Percentiles rank a stretch among this genome's conserved stretches.
Evolutionary conservation across 2,888 invertebrate species (phyloP).

Genomic region (Archips crataeganus): DNA sequence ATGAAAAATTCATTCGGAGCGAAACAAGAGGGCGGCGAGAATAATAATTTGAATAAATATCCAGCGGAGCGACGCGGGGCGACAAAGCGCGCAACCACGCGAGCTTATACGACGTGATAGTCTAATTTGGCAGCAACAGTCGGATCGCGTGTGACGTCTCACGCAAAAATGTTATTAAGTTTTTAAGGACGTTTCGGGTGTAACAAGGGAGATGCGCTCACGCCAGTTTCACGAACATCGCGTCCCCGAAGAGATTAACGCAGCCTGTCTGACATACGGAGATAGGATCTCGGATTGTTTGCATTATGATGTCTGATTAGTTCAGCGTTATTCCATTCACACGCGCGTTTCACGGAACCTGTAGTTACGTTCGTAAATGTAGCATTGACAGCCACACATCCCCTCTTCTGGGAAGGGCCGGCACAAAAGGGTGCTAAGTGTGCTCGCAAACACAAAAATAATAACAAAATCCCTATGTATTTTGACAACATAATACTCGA

Average conservation of each 20-base stretch:
- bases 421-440: slow-evolving; percentile 84
- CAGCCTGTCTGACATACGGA: slow-evolving; percentile 42
- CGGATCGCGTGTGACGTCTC: slow-evolving; percentile 68
- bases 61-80: slow-evolving; percentile 69
- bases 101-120: slow-evolving; percentile 79
- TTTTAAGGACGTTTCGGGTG: slow-evolving; percentile 65
- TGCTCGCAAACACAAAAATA: slow-evolving; percentile 85
- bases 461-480: slow-evolving; percentile 85
- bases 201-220: slow-evolving; percentile 60
- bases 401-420: slow-evolving; percentile 76
- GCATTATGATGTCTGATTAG: slow-evolving; percentile 57
- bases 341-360: slow-evolving; percentile 74
- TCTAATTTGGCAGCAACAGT: slow-evolving; percentile 76
- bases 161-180: slow-evolving; percentile 79
- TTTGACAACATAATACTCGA: slow-evolving; percentile 85
- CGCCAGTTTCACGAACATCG: slow-evolving; percentile 53
- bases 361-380: slow-evolving; percentile 61
- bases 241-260: slow-evolving; percentile 49
- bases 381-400: slow-evolving; percentile 73
- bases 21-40: slow-evolving; percentile 80
- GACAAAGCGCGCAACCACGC: slow-evolving; percentile 80
- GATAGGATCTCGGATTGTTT: slow-evolving; percentile 66
- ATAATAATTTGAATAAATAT: slow-evolving; percentile 85
- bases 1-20: slow-evolving; percentile 84
- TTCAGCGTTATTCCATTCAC: slow-evolving; percentile 78